Evolutionary conservation across 2,888 invertebrate genomes (phyloP).

Genomic region (Nysson spinosus): DNA sequence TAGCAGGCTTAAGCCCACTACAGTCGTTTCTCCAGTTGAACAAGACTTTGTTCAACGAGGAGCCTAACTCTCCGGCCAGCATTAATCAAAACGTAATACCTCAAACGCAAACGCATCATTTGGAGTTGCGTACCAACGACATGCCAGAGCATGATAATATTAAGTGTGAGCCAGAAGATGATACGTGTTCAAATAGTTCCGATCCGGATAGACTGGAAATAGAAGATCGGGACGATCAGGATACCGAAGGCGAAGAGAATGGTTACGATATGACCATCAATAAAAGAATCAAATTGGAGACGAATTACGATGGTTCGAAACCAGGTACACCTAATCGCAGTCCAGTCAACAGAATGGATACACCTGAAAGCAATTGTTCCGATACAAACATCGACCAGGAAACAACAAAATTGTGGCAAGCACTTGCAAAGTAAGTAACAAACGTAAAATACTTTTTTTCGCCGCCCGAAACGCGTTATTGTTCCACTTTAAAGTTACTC

Average conservation of each 20-base stretch:
- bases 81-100: conserved; percentile 74
- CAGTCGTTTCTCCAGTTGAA: conserved; percentile 74
- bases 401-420: conserved; percentile 73
- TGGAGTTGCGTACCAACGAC: conserved; percentile 66
- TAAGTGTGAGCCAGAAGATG: conserved; percentile 80
- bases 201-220: conserved; percentile 87
- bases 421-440: conserved; percentile 69
- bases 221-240: conserved; percentile 78
- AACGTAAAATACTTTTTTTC: neutral
- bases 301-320: conserved; percentile 66
- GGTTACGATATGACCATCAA: conserved; percentile 72
- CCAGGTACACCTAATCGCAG: conserved; percentile 67
- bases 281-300: conserved; percentile 66
- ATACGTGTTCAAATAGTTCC: conserved; percentile 85
- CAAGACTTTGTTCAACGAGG: conserved; percentile 73
- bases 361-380: conserved; percentile 75
- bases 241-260: conserved; percentile 70
- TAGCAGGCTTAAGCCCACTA: conserved; percentile 69
- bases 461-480: too few species aligned
- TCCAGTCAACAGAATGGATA: conserved; percentile 75
- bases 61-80: conserved; percentile 73
- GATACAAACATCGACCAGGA: conserved; percentile 73
- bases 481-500: too few species aligned
- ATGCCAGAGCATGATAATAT: conserved; percentile 63
- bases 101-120: conserved; percentile 71